These are phyloP conservation scores for Oscheius sp. DNA, from an alignment of 2,888 invertebrate genomes.

Conservation along the genomic window DNA sequence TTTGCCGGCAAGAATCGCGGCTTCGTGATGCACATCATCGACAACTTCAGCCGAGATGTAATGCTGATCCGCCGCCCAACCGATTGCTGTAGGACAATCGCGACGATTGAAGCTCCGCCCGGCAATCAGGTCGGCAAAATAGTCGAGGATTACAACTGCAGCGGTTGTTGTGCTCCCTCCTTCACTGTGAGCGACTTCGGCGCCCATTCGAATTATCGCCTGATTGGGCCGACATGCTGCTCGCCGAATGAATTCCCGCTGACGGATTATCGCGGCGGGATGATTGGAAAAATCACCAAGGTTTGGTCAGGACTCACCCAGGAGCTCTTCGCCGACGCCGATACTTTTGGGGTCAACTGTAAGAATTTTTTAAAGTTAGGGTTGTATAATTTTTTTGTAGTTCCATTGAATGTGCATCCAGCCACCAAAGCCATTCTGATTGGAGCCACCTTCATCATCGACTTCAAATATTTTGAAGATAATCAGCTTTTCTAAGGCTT, in stretches of 20 bases:
- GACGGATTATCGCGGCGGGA: not conserved
- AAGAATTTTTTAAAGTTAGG: too few relatives aligned
- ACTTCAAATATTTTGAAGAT: too few relatives aligned
- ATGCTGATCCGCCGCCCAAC: constrained; percentile 82
- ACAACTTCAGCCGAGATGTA: not conserved
- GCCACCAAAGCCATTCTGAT: constrained; percentile 47
- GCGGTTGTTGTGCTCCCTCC: too few relatives aligned
- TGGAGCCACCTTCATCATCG: constrained; percentile 54
- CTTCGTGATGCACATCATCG: not conserved
- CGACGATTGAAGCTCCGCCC: constrained; percentile 36
- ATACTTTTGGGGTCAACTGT: constrained; percentile 50
- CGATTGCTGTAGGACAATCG: constrained; percentile 80
- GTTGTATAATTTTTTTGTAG: too few relatives aligned
- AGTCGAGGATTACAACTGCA: not conserved
- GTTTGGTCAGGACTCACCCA: constrained; percentile 49
- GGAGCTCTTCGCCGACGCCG: constrained; percentile 53
- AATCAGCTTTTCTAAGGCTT: too few relatives aligned
- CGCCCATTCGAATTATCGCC: not conserved
- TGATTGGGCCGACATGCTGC: not conserved
- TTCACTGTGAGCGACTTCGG: not conserved
- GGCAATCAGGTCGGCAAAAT: constrained; percentile 37
- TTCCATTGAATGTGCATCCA: constrained; percentile 47
- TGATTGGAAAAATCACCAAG: constrained; percentile 47
- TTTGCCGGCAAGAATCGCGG: not conserved
- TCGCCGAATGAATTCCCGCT: not conserved